phyloP scores from a whole-genome alignment of 2,888 invertebrate genomes.

The Rhimphoctona megacephalus region DNA sequence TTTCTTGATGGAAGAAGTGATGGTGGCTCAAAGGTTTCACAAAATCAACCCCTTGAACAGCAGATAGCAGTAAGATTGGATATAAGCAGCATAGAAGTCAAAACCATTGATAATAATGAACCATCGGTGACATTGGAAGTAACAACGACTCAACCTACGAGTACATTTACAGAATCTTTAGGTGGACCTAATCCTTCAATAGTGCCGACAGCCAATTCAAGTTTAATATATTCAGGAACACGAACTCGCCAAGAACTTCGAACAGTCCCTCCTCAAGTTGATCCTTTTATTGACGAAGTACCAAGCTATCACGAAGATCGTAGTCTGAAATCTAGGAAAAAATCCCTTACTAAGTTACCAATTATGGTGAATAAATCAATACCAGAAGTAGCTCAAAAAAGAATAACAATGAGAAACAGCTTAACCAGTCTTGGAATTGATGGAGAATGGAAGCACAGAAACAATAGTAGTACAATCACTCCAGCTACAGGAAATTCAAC shows the following conservation, averaged over 20 bases:
- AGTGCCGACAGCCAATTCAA: neutral
- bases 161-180: neutral
- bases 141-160: neutral
- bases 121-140: neutral
- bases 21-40: neutral
- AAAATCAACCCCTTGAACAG: neutral
- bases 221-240: neutral
- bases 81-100: neutral
- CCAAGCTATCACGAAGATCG: conserved; percentile 6
- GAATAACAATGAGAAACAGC: conserved; percentile 3
- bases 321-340: neutral
- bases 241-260: neutral
- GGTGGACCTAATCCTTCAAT: conserved; percentile 11
- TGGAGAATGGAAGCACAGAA: neutral
- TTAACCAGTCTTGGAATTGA: conserved; percentile 7
- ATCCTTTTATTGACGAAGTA: neutral
- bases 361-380: neutral
- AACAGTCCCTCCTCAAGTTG: neutral
- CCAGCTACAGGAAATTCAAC: conserved; percentile 69
- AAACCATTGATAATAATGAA: neutral
- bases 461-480: conserved; percentile 1
- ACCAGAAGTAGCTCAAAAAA: conserved; percentile 21
- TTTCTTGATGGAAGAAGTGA: neutral
- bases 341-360: neutral
- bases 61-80: neutral